Conservation (phyloP, 1,140 invertebrate genomes). For the Anthonomus grandis region DNA sequence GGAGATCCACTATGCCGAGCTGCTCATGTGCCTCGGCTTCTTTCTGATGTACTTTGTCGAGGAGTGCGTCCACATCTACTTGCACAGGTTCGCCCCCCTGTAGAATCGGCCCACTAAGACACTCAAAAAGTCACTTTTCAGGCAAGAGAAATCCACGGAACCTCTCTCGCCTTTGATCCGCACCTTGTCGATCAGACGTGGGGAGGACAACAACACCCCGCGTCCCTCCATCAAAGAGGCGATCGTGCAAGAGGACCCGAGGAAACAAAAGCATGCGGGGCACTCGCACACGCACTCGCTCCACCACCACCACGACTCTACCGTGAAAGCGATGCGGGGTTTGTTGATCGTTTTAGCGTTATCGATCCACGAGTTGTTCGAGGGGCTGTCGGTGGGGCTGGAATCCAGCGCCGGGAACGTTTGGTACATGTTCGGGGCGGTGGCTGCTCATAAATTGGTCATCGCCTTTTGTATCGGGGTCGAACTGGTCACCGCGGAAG, state of each 20-base stretch:
- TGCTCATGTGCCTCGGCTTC: conserved; percentile 72
- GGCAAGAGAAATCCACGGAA: conserved; percentile 1
- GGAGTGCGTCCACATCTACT: conserved; percentile 71
- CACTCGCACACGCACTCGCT: conserved; percentile 38
- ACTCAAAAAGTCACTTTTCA: background rate
- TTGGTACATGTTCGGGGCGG: conserved; percentile 58
- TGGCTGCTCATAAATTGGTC: conserved; percentile 59
- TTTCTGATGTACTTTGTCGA: conserved; percentile 84
- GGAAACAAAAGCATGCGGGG: conserved; percentile 21
- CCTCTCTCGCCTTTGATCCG: conserved; percentile 29
- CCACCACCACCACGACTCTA: conserved; percentile 56
- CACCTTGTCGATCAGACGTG: conserved; percentile 40
- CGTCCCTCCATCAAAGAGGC: background rate
- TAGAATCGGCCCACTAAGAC: background rate
- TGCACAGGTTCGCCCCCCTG: conserved; percentile 49
- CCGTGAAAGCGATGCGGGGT: conserved; percentile 67
- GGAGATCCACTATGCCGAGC: conserved; percentile 65
- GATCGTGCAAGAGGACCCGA: conserved; percentile 15
- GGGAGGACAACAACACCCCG: conserved; percentile 24
- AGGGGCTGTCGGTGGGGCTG: conserved; percentile 85
- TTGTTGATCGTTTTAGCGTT: conserved; percentile 80
- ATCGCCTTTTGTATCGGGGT: conserved; percentile 58
- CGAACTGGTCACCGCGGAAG: conserved; percentile 48
- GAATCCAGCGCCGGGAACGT: conserved; percentile 66
- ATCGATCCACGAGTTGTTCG: conserved; percentile 87